Base-by-base conservation (phyloP, 2,888 invertebrate species). In the Dinocampus coccinellae region DNA sequence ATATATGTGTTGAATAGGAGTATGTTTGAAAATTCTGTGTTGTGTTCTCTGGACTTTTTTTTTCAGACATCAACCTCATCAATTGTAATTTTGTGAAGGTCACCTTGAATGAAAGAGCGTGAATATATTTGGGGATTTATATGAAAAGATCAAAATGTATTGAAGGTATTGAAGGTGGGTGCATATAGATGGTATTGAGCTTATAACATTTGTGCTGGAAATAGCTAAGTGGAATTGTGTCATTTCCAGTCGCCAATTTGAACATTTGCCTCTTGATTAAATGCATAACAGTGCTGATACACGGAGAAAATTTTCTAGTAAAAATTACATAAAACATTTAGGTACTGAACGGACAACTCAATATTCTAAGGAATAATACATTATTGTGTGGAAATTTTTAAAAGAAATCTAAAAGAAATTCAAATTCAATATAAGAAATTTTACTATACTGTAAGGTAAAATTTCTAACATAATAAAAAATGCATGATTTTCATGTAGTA, bases 191-290 rank as follows among this genome's bases (percentile, higher is more conserved):
- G 55, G 24, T 26, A 29, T 58, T 42, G 29, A 58, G 39, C 42
- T 24, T 36, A 11, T 24, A 24, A 39, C n/a, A 22, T 53, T 53
- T 53, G 22, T 10, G 4, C 22, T 42, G 57, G 57, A 42, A 58
- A 57, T 57, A 66, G 26, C 29, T 24, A 11, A 10, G 66, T 29
- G 39, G 20, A 11, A 22, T 26, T 26, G 26, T 26, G 57, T 57
- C 39, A 39, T 42, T 42, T 57, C 66, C 26, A 57, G 24, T 57
- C 29, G 39, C n/a, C 53, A 34, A 20, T 24, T 36, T 55, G 36
- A 36, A 53, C 55, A 65, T 26, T 39, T 0, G 55, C 42, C 42
- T 58, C 66, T 57, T 42, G 66, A 9, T 66, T n/a, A 29, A 9
- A 9, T 13, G 26, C 9, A 22, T 53, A 53, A 53, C 11, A 20